Conservation (phyloP, 2,888 invertebrate genomes). For the Nymphalis c-album region DNA sequence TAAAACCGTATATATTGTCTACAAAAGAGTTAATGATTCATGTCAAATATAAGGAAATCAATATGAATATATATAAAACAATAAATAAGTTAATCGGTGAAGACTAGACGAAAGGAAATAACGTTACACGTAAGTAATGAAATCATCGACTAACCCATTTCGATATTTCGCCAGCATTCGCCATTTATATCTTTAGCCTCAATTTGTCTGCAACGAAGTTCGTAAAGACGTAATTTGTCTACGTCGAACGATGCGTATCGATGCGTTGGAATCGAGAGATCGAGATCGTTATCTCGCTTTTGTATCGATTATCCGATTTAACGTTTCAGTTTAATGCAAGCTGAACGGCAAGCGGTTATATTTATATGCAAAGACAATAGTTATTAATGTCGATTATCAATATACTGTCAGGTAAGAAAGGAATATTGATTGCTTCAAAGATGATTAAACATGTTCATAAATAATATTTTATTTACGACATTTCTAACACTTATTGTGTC, state of each 20-base stretch:
- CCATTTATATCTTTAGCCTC: constrained; percentile 45
- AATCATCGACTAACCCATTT: constrained; percentile 28
- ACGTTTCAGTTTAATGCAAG: constrained; percentile 49
- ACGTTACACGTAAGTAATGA: constrained; percentile 27
- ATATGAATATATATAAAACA: too few relatives aligned
- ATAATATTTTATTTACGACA: not conserved
- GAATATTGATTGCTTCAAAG: constrained; percentile 54
- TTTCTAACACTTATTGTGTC: not conserved
- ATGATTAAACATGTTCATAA: not conserved
- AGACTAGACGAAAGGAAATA: constrained; percentile 8
- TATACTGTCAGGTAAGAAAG: constrained; percentile 45
- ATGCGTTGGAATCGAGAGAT: constrained; percentile 62
- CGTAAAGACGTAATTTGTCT: constrained; percentile 72
- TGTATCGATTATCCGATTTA: constrained; percentile 69
- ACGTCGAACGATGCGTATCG: constrained; percentile 70
- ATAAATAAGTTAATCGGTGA: not conserved
- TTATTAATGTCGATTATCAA: constrained; percentile 67
- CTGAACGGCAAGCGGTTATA: constrained; percentile 61
- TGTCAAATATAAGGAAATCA: too few relatives aligned
- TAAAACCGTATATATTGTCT: too few relatives aligned
- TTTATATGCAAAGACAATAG: constrained; percentile 63
- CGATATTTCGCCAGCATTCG: constrained; percentile 29
- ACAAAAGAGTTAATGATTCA: not conserved
- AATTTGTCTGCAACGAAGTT: constrained; percentile 73
- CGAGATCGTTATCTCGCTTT: constrained; percentile 71